Percentiles rank a stretch among this genome's conserved stretches.
phyloP scores from a whole-genome alignment of 2,113 vertebrate genomes.

The Tupaia tana region DNA sequence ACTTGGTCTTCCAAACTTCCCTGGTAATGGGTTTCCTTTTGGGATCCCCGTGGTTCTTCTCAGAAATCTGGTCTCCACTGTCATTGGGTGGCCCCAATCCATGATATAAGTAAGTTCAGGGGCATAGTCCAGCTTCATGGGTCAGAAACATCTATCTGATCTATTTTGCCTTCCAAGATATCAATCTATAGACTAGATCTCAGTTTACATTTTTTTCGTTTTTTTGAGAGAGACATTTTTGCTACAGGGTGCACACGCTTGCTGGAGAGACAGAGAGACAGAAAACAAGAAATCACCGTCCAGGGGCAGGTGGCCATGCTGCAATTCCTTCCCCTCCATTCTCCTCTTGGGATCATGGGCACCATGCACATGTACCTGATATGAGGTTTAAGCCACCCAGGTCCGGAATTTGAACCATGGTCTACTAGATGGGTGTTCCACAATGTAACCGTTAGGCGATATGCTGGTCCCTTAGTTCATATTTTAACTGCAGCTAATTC shows the following conservation, averaged over 20 bases:
- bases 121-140: background rate
- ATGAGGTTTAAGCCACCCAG: too few species aligned
- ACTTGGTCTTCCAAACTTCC: background rate
- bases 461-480: background rate
- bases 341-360: too few species aligned
- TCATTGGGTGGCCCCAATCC: rapidly evolving
- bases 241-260: too few species aligned
- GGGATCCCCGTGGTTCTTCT: background rate
- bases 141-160: background rate
- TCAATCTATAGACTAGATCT: background rate
- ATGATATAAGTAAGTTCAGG: background rate
- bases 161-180: background rate
- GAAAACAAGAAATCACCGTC: too few species aligned
- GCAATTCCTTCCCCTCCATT: too few species aligned
- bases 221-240: too few species aligned
- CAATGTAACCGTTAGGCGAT: too few species aligned
- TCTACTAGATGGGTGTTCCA: too few species aligned
- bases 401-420: too few species aligned
- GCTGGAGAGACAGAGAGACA: too few species aligned
- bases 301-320: too few species aligned
- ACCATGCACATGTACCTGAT: too few species aligned
- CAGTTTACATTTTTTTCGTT: background rate
- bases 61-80: background rate
- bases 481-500: background rate
- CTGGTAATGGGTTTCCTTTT: background rate